A percentile compares a stretch with the other conserved stretches of the same genome.
phyloP scores from a whole-genome alignment of 2,888 invertebrate genomes.

The Dorcus hopei region DNA sequence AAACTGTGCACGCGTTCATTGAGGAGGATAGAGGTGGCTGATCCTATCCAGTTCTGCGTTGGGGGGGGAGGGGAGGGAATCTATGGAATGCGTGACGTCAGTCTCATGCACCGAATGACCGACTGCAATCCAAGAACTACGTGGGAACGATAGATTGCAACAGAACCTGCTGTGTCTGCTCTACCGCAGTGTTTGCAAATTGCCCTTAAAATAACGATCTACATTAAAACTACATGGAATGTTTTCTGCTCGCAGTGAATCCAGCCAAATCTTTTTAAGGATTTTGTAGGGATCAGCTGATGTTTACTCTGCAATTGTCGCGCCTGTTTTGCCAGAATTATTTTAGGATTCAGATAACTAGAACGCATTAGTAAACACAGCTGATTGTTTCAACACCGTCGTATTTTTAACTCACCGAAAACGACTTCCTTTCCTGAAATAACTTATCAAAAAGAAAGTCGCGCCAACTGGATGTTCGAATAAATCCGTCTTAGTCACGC shows the following conservation, averaged over 20 bases:
- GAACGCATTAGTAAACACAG: neutral
- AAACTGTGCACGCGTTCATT: too few species aligned
- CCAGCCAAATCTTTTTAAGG: neutral
- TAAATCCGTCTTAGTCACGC: neutral
- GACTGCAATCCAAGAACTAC: conserved; percentile 25
- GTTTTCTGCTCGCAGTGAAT: neutral
- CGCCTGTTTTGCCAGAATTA: neutral
- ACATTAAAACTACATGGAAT: neutral
- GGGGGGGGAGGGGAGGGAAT: conserved; percentile 33
- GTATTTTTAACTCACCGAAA: neutral
- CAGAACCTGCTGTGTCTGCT: conserved; percentile 6
- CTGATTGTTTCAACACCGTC: neutral
- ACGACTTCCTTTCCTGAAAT: too few species aligned
- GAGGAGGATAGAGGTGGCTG: neutral
- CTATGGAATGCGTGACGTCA: conserved; percentile 34
- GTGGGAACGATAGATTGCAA: conserved; percentile 22
- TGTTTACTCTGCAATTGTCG: neutral
- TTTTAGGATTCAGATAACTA: neutral
- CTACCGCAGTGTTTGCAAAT: neutral
- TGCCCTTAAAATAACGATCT: neutral
- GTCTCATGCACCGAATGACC: conserved; percentile 31
- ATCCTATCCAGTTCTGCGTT: conserved; percentile 3
- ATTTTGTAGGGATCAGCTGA: neutral
- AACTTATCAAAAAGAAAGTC: too few species aligned
- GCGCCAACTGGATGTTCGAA: neutral